Percentiles rank a stretch among this genome's conserved stretches.
These are phyloP conservation scores for Schmidtea mediterranea DNA, from an alignment of 1,140 invertebrate species.

Conservation along the genomic window DNA sequence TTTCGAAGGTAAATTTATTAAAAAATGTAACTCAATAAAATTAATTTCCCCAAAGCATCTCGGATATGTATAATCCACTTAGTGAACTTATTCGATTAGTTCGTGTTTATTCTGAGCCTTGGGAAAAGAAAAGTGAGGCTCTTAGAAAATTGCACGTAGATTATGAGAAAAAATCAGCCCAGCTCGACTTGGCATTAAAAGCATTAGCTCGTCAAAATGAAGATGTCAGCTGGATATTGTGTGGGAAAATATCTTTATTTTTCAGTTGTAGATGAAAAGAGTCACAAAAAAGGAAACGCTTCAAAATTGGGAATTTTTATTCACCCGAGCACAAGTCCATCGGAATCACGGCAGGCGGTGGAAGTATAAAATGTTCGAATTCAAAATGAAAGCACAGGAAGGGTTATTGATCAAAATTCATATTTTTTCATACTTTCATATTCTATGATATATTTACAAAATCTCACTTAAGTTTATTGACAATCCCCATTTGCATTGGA, in stretches of 20 bases:
- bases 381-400: slow-evolving; percentile 22
- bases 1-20: slow-evolving; percentile 17
- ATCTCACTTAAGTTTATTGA: no score
- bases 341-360: slow-evolving; percentile 23
- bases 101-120: slow-evolving; percentile 21
- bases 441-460: no score
- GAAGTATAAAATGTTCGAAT: slow-evolving; percentile 24
- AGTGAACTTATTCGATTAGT: slow-evolving; percentile 23
- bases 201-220: slow-evolving; percentile 20
- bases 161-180: slow-evolving; percentile 23
- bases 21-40: background rate
- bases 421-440: no score
- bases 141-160: slow-evolving; percentile 24
- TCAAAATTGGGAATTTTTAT: slow-evolving; percentile 27
- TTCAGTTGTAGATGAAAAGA: slow-evolving; percentile 17
- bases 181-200: slow-evolving; percentile 23
- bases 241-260: background rate
- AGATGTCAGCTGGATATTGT: slow-evolving; percentile 13
- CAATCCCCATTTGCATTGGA: no score
- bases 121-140: slow-evolving; percentile 25
- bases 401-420: no score
- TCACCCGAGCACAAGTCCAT: slow-evolving; percentile 18
- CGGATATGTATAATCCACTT: slow-evolving; percentile 18
- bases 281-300: slow-evolving; percentile 20
- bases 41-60: background rate